Evolutionary conservation across 2,888 invertebrate species (phyloP).

Genomic region (Drosophila borborema): DNA sequence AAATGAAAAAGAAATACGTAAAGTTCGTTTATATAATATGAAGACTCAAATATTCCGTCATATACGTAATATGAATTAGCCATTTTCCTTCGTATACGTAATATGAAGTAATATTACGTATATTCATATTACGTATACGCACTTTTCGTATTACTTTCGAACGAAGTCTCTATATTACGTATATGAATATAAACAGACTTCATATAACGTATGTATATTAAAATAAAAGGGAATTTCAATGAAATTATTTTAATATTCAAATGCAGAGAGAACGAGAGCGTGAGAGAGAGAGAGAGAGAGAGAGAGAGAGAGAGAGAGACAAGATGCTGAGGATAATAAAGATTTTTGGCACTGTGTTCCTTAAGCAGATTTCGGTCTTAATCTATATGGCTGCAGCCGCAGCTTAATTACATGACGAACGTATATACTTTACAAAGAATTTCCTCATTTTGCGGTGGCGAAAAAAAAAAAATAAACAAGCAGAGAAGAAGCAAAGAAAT

Average conservation of each 20-base stretch:
- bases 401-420: conserved; percentile 1
- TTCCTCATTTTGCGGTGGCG: background rate
- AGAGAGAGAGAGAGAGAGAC: background rate
- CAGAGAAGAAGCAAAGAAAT: background rate
- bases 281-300: background rate
- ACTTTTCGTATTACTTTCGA: no score
- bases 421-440: conserved; percentile 2
- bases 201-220: no score
- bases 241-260: background rate
- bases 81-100: no score
- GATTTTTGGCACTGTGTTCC: background rate
- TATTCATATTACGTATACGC: no score
- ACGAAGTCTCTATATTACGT: background rate
- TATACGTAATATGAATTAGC: no score
- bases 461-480: no score
- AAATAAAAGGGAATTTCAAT: background rate
- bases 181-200: no score
- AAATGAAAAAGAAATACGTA: background rate
- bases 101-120: no score
- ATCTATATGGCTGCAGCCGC: conserved; percentile 4
- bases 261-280: background rate
- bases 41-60: no score
- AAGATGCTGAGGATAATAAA: background rate
- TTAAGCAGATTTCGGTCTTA: conserved; percentile 7
- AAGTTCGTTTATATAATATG: background rate